Evolutionary conservation across 92 coral and sea anemone genomes (phyloP).

Genomic region (Epizoanthus scotinus): DNA sequence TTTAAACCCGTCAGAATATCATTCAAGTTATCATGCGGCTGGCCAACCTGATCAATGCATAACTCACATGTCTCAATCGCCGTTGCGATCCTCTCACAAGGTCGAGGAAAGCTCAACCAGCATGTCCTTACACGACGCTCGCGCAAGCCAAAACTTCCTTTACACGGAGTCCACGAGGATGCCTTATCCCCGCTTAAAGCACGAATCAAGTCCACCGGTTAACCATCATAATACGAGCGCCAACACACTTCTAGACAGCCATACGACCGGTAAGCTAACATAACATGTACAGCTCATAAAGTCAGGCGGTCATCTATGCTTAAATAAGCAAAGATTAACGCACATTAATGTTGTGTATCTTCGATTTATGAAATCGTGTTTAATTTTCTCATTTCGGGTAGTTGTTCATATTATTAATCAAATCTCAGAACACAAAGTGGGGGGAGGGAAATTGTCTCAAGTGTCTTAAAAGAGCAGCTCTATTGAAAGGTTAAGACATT

Average conservation of each 20-base stretch:
- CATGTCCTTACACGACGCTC: constrained; percentile 76
- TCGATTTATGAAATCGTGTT: constrained; percentile 72
- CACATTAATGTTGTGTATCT: constrained; percentile 73
- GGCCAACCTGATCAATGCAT: constrained; percentile 80
- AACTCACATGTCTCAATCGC: constrained; percentile 79
- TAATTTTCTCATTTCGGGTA: constrained; percentile 82
- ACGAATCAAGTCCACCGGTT: constrained; percentile 71
- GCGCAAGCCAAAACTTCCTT: constrained; percentile 64
- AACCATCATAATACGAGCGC: constrained; percentile 66
- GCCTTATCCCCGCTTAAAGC: constrained; percentile 77
- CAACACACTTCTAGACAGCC: constrained; percentile 83
- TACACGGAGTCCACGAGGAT: constrained; percentile 85
- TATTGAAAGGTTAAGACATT: constrained; percentile 99
- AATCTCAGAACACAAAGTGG: constrained; percentile 93
- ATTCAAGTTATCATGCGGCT: constrained; percentile 87
- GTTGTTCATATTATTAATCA: constrained; percentile 92
- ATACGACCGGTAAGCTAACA: constrained; percentile 72
- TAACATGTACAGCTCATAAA: constrained; percentile 40
- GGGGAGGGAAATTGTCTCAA: constrained; percentile 99
- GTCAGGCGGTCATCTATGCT: constrained; percentile 28
- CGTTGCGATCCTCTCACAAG: constrained; percentile 72
- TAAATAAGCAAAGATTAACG: constrained; percentile 42
- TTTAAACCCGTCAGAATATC: constrained; percentile 82
- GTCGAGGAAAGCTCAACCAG: constrained; percentile 84
- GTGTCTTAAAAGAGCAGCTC: constrained; percentile 95